phyloP scores from a whole-genome alignment of 2,888 invertebrate genomes.

The Cynaeus angustus region DNA sequence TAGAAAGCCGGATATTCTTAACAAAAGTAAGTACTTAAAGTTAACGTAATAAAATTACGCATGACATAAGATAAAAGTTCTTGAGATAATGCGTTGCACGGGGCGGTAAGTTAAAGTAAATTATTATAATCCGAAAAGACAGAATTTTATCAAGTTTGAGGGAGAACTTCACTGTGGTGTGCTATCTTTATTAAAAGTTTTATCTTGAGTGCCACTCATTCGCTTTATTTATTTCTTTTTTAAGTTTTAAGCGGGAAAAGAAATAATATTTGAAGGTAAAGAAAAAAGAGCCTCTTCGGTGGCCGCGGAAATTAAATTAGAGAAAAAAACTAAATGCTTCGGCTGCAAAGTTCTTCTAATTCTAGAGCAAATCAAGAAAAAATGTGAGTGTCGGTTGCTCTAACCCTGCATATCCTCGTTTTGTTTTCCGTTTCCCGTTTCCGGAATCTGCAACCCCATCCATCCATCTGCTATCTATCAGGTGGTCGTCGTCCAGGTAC shows the following conservation, averaged over 20 bases:
- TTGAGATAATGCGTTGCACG: slow-evolving; percentile 20
- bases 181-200: slow-evolving; percentile 18
- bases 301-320: too few relatives aligned
- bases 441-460: slow-evolving; percentile 48
- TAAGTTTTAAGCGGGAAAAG: not conserved
- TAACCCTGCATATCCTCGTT: too few relatives aligned
- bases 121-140: slow-evolving; percentile 24
- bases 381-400: too few relatives aligned
- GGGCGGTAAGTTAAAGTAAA: slow-evolving; percentile 14
- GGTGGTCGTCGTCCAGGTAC: slow-evolving; percentile 59
- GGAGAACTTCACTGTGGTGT: slow-evolving; percentile 11
- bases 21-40: slow-evolving; percentile 29
- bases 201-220: slow-evolving; percentile 15
- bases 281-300: too few relatives aligned
- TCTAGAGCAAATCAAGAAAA: too few relatives aligned
- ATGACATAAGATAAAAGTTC: slow-evolving; percentile 28
- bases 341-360: too few relatives aligned
- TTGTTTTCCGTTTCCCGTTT: slow-evolving; percentile 6
- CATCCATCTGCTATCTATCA: slow-evolving; percentile 53
- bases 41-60: slow-evolving; percentile 32
- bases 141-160: slow-evolving; percentile 30
- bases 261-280: not conserved
- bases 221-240: slow-evolving; percentile 7
- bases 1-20: slow-evolving; percentile 15
- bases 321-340: too few relatives aligned